Conservation (phyloP, 1,140 invertebrate genomes). For the Eueides isabella region DNA sequence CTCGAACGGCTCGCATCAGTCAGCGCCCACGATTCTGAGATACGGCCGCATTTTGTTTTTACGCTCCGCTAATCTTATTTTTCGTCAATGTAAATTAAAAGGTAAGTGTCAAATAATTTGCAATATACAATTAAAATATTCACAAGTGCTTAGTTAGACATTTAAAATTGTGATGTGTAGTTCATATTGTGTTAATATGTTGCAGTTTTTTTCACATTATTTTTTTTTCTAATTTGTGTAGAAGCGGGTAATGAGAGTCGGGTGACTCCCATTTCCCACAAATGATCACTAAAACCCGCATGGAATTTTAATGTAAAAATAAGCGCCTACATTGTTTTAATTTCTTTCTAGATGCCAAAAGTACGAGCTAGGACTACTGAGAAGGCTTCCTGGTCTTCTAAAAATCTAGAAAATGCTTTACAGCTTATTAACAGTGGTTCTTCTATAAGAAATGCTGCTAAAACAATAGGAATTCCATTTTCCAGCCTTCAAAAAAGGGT, state of each 20-base stretch:
- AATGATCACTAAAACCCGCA: conserved; percentile 9
- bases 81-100: conserved; percentile 42
- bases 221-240: conserved; percentile 37
- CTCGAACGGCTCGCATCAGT: background rate
- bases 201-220: background rate
- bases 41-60: conserved; percentile 27
- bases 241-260: conserved; percentile 46
- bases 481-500: conserved; percentile 52
- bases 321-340: conserved; percentile 23
- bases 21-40: background rate
- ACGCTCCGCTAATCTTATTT: conserved; percentile 40
- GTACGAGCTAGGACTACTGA: conserved; percentile 52
- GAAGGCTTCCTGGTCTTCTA: conserved; percentile 54
- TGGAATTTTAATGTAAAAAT: conserved; percentile 30
- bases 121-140: conserved; percentile 14
- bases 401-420: conserved; percentile 48
- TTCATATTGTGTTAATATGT: background rate
- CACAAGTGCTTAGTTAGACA: conserved; percentile 1
- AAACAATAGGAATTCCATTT: conserved; percentile 52
- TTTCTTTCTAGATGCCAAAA: conserved; percentile 50
- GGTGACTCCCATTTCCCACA: conserved; percentile 51
- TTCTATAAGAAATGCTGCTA: conserved; percentile 59
- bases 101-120: conserved; percentile 45
- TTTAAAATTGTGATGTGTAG: conserved; percentile 5
- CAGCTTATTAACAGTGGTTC: conserved; percentile 40